phyloP scores from a whole-genome alignment of 2,113 vertebrate genomes.

The Mionectes macconnelli region DNA sequence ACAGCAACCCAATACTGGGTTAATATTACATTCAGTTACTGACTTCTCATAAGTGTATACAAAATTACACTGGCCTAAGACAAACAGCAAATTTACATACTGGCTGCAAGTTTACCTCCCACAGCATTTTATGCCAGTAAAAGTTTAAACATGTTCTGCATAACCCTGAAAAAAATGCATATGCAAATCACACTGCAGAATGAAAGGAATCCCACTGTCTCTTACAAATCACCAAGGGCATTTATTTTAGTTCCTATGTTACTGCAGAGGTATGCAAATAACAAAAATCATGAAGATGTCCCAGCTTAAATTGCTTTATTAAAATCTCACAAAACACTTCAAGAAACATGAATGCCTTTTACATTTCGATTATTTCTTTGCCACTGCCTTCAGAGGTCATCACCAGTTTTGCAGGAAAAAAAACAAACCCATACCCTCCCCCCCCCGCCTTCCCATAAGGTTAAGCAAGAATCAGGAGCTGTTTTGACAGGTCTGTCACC shows the following conservation, averaged over 20 bases:
- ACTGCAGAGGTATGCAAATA: neutral
- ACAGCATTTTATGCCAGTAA: neutral
- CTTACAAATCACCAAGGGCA: conserved; percentile 10
- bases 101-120: neutral
- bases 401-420: neutral
- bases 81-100: neutral
- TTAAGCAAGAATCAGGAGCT: neutral
- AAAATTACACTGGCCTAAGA: neutral
- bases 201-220: neutral
- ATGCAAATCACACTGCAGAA: neutral
- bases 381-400: neutral
- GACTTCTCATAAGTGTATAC: neutral
- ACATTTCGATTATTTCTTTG: neutral
- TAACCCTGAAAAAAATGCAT: neutral
- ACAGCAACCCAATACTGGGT: neutral
- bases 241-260: conserved; percentile 3
- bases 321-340: neutral
- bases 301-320: neutral
- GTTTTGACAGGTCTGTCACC: neutral
- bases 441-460: neutral
- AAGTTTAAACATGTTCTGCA: conserved; percentile 9
- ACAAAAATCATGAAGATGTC: neutral
- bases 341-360: neutral
- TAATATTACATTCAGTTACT: neutral
- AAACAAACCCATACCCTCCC: rapidly evolving